A percentile compares a stretch with the other conserved stretches of the same genome.
These are phyloP conservation scores for Chondrilla cf. caribensis DNA, from an alignment of 37 sponge, comb jelly and placozoan genomes.

Conservation along the genomic window DNA sequence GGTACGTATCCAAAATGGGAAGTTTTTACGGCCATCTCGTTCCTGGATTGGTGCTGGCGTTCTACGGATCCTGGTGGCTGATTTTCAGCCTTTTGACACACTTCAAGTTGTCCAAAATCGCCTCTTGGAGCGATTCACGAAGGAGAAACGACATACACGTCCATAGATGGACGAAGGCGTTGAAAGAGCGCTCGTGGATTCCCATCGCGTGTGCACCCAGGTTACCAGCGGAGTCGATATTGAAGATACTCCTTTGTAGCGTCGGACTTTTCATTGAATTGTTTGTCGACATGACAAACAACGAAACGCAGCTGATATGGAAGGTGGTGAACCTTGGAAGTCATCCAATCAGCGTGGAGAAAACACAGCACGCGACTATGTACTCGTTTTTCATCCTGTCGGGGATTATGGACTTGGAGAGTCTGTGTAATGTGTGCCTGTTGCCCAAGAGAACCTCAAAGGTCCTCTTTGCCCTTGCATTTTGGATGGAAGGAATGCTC, in stretches of 20 bases:
- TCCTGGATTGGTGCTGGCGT: not conserved
- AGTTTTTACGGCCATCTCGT: not conserved
- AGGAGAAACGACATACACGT: not conserved
- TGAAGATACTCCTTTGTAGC: not conserved
- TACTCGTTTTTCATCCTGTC: slow-evolving; percentile 20
- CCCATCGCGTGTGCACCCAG: slow-evolving; percentile 16
- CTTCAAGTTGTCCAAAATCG: not conserved
- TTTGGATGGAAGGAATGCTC: slow-evolving; percentile 4
- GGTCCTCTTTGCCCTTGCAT: not conserved
- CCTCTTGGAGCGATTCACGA: not conserved
- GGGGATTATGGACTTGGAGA: slow-evolving; percentile 10
- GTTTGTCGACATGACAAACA: not conserved
- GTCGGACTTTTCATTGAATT: not conserved
- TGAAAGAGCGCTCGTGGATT: not conserved
- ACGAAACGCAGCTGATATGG: not conserved
- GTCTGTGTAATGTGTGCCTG: not conserved
- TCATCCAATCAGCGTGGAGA: not conserved
- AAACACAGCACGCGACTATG: slow-evolving; percentile 20
- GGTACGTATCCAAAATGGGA: not conserved
- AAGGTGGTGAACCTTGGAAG: too few relatives aligned
- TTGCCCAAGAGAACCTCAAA: not conserved
- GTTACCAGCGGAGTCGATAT: not conserved
- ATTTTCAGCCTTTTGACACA: not conserved
- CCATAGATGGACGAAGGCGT: not conserved
- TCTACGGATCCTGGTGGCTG: not conserved